Conservation (phyloP, 2,113 vertebrate genomes). For the Scomber colias region DNA sequence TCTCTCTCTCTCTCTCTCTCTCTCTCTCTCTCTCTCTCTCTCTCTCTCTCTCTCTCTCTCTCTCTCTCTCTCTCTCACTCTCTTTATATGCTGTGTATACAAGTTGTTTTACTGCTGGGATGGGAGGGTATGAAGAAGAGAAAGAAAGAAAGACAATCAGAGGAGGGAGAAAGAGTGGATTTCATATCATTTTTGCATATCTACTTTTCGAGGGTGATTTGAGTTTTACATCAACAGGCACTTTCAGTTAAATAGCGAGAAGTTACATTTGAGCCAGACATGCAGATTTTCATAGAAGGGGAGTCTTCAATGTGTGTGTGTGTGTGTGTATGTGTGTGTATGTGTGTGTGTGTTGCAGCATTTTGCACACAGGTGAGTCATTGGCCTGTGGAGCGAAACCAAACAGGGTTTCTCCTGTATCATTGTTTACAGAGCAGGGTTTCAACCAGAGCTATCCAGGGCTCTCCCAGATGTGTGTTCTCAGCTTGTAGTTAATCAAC, state of each 20-base stretch:
- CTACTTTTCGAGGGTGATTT: too few species aligned
- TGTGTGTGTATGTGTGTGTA: too few species aligned
- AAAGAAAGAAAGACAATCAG: neutral
- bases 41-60: too few species aligned
- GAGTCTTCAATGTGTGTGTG: conserved; percentile 22
- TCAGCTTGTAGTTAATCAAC: conserved; percentile 71
- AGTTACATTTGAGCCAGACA: neutral
- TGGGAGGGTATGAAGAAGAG: neutral
- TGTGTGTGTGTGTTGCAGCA: conserved; percentile 11
- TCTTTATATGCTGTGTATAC: neutral
- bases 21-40: too few species aligned
- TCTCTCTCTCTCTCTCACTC: too few species aligned
- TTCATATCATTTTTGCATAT: too few species aligned
- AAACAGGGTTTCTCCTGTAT: conserved; percentile 47
- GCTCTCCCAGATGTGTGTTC: conserved; percentile 58
- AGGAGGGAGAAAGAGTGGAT: too few species aligned
- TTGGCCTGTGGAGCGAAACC: conserved; percentile 53
- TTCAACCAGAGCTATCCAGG: conserved; percentile 16
- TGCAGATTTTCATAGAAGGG: neutral
- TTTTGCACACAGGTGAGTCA: conserved; percentile 73
- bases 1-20: too few species aligned
- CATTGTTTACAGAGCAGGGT: conserved; percentile 53
- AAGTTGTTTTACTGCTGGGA: neutral
- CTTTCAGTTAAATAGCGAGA: neutral
- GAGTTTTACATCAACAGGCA: neutral